Evolutionary conservation across 2,888 invertebrate species (phyloP).

Genomic region (Diarsia brunnea): DNA sequence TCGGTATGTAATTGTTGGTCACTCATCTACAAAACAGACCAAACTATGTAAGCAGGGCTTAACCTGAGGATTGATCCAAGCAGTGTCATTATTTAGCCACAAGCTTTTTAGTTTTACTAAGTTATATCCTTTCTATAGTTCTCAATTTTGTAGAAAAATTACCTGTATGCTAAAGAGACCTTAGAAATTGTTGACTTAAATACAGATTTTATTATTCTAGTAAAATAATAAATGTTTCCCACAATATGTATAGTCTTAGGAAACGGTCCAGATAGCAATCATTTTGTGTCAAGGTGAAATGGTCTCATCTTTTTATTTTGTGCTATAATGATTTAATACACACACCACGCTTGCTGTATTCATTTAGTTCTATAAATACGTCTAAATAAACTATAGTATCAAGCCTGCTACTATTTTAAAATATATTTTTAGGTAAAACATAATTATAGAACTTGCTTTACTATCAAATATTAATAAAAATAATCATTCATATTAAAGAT

Average conservation of each 20-base stretch:
- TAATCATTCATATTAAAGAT: conserved; percentile 17
- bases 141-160: background rate
- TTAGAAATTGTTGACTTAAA: conserved; percentile 25
- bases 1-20: no score
- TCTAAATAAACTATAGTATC: background rate
- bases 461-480: conserved; percentile 3
- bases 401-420: background rate
- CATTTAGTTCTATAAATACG: background rate
- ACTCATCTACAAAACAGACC: no score
- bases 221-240: conserved; percentile 39
- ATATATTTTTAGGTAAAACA: background rate
- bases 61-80: no score
- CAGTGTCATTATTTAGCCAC: no score
- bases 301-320: conserved; percentile 52
- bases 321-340: conserved; percentile 39
- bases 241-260: conserved; percentile 46
- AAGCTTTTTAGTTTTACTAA: no score
- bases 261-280: conserved; percentile 69
- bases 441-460: background rate
- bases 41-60: no score
- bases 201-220: conserved; percentile 8
- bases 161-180: conserved; percentile 7
- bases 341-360: background rate
- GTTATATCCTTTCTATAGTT: background rate
- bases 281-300: conserved; percentile 79